A percentile compares a stretch with the other conserved stretches of the same genome.
phyloP scores from a whole-genome alignment of 2,888 invertebrate genomes.

The Megamerina dolium region DNA sequence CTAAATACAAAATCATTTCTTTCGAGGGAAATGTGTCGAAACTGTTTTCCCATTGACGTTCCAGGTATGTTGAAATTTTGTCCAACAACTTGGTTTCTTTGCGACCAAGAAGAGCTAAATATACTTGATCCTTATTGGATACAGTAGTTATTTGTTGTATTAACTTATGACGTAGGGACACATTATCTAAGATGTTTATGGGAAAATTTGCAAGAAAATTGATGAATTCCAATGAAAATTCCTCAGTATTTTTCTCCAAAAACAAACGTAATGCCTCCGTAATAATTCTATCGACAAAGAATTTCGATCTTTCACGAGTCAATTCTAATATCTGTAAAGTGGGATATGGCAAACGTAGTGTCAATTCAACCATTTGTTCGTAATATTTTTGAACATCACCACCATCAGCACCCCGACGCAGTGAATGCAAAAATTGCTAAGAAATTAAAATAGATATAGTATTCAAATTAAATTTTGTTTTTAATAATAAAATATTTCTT shows the following conservation, averaged over 20 bases:
- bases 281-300: conserved; percentile 22
- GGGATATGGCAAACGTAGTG: conserved; percentile 33
- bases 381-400: too few species aligned
- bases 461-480: too few species aligned
- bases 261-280: conserved; percentile 20
- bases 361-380: too few species aligned
- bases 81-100: conserved; percentile 25
- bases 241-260: conserved; percentile 17
- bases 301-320: conserved; percentile 19
- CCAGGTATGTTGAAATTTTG: conserved; percentile 20
- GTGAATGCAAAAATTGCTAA: too few species aligned
- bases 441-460: too few species aligned
- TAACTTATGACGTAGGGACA: conserved; percentile 22
- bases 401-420: too few species aligned
- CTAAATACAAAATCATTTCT: conserved; percentile 32
- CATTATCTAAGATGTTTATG: conserved; percentile 24
- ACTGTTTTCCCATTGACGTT: conserved; percentile 20
- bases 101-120: conserved; percentile 32
- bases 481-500: too few species aligned
- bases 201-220: conserved; percentile 34
- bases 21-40: conserved; percentile 25
- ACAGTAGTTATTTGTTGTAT: conserved; percentile 12
- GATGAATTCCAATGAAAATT: conserved; percentile 21
- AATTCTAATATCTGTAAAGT: conserved; percentile 27
- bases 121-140: conserved; percentile 22